Conservation (phyloP, 2,797 vertebrate species). For the Monodelphis domestica region DNA sequence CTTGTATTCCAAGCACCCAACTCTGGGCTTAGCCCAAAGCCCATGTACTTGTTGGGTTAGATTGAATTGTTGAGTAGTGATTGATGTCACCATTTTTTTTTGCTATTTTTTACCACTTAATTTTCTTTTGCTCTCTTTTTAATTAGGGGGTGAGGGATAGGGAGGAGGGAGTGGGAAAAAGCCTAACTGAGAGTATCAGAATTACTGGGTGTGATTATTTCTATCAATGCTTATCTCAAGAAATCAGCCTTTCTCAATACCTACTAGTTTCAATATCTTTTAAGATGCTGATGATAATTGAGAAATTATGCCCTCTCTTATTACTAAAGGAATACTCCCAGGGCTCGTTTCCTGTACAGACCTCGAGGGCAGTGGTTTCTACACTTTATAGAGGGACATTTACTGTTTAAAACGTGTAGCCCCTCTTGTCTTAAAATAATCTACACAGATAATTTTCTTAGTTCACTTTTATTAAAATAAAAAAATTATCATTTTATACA, state of each 20-base stretch:
- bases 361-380: too few relatives aligned
- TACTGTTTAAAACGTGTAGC: neutral
- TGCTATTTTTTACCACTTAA: neutral
- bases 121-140: neutral
- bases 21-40: neutral
- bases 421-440: neutral
- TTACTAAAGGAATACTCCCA: conserved; percentile 21
- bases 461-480: neutral
- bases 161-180: conserved; percentile 1
- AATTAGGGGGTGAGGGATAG: neutral
- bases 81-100: neutral
- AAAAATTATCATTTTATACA: too few relatives aligned
- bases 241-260: conserved; percentile 46
- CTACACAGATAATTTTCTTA: neutral
- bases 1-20: neutral
- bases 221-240: conserved; percentile 46
- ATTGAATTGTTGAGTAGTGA: neutral
- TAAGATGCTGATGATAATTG: conserved; percentile 49
- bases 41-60: neutral
- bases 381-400: neutral
- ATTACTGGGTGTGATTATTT: neutral
- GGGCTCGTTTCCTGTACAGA: neutral
- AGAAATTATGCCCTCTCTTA: conserved; percentile 46
- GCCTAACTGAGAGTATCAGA: neutral
- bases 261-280: conserved; percentile 53